Conservation (phyloP, 2,888 invertebrate species). For the Epistrophe grossulariae region DNA sequence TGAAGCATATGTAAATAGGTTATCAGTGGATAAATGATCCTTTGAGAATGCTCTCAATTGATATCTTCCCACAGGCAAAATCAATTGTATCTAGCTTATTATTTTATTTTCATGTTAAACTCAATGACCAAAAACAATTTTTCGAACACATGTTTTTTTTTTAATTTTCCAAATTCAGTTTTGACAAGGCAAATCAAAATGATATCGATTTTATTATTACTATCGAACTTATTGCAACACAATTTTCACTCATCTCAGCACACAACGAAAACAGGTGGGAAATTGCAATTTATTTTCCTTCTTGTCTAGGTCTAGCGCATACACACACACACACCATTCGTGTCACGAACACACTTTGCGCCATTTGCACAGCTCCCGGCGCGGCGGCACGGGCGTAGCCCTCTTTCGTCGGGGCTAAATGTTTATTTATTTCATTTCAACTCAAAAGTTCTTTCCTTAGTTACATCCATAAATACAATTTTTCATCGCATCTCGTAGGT, state of each 20-base stretch:
- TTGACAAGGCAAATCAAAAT: constrained; percentile 56
- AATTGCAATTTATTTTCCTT: constrained; percentile 59
- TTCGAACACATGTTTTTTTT: constrained; percentile 34
- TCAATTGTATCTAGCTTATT: neutral
- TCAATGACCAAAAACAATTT: neutral
- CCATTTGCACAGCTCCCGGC: neutral
- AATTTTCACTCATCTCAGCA: constrained; percentile 16
- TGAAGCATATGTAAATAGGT: neutral
- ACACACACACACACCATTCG: neutral
- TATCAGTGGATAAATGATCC: neutral
- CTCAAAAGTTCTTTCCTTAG: constrained; percentile 28
- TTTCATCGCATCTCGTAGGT: neutral
- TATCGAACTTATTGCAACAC: constrained; percentile 43
- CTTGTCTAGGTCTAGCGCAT: neutral
- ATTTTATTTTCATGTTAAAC: neutral
- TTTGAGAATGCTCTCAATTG: neutral
- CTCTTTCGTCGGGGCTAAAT: constrained; percentile 20
- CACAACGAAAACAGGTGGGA: constrained; percentile 48
- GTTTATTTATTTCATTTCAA: constrained; percentile 51
- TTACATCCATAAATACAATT: constrained; percentile 39
- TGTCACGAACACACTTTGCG: constrained; percentile 3
- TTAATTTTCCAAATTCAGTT: constrained; percentile 66
- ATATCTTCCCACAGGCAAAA: neutral
- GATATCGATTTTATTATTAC: constrained; percentile 2
- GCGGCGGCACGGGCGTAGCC: neutral